A percentile compares a stretch with the other conserved stretches of the same genome.
These are phyloP conservation scores for Acleris laterana DNA, from an alignment of 2,888 invertebrate species.

Conservation along the genomic window DNA sequence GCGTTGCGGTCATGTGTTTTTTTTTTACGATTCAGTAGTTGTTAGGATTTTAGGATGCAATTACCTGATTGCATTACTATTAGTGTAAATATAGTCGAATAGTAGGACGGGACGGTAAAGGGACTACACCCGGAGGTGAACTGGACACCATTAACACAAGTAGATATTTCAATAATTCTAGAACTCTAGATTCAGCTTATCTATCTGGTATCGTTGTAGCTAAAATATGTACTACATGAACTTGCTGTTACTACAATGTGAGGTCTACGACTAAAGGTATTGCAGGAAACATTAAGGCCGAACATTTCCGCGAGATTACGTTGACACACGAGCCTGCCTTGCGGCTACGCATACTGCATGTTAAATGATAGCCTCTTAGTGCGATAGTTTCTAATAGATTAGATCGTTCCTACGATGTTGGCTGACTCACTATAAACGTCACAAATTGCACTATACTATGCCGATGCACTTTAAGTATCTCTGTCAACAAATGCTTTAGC, in stretches of 20 bases:
- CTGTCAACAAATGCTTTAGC: no score
- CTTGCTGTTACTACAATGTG: conserved; percentile 3
- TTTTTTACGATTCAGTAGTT: no score
- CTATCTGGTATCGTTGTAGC: neutral
- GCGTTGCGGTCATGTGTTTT: no score
- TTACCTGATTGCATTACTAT: no score
- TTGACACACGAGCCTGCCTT: conserved; percentile 32
- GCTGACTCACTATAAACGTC: neutral
- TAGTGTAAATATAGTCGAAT: no score
- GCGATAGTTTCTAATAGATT: conserved; percentile 10
- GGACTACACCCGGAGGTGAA: no score
- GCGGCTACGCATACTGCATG: conserved; percentile 31
- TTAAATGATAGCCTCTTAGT: conserved; percentile 27
- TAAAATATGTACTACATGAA: conserved; percentile 13
- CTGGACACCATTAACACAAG: no score
- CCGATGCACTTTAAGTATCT: conserved; percentile 1
- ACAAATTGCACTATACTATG: neutral
- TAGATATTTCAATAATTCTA: neutral
- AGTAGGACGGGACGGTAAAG: no score
- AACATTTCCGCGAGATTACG: conserved; percentile 36
- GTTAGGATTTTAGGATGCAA: no score
- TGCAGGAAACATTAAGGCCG: conserved; percentile 30
- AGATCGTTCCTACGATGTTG: conserved; percentile 1
- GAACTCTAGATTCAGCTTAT: conserved; percentile 6
- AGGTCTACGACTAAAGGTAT: neutral